A percentile compares a stretch with the other conserved stretches of the same genome.
Evolutionary conservation across 2,797 vertebrate species (phyloP).

Genomic region (Cygnus olor): DNA sequence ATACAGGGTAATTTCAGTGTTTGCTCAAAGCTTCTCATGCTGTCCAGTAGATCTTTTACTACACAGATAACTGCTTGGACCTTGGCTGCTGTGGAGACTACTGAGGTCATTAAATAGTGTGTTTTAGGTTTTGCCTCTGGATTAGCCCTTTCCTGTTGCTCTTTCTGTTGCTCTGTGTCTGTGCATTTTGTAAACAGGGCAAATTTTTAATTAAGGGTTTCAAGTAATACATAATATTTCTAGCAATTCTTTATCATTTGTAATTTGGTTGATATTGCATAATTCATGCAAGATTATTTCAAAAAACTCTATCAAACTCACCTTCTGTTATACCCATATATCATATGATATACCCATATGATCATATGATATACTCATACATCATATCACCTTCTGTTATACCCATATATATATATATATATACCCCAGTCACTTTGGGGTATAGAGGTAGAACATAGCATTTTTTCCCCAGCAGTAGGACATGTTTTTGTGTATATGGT

Average conservation of each 20-base stretch:
- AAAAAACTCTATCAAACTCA: not conserved
- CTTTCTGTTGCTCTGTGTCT: not conserved
- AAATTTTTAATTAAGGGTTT: not conserved
- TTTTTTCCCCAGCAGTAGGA: not conserved
- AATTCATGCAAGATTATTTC: not conserved
- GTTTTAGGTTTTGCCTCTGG: not conserved
- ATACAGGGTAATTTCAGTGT: too few relatives aligned
- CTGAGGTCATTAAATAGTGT: not conserved
- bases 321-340: not conserved
- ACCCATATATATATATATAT: too few relatives aligned
- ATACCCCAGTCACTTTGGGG: not conserved
- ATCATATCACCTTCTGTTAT: too few relatives aligned
- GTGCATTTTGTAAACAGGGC: not conserved
- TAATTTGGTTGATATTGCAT: not conserved
- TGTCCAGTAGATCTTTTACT: not conserved
- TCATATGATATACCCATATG: too few relatives aligned
- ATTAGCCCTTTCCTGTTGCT: not conserved
- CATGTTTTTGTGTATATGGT: not conserved
- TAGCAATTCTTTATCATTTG: not conserved
- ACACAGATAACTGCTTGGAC: not conserved
- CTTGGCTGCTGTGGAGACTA: not conserved
- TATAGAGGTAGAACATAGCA: not conserved
- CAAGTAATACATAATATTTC: not conserved
- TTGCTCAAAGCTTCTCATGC: fast-evolving
- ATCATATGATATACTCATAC: too few relatives aligned